Percentiles rank a stretch among this genome's conserved stretches.
Evolutionary conservation across 2,797 vertebrate genomes (phyloP).

Genomic region (Mormyrops attenuatus): DNA sequence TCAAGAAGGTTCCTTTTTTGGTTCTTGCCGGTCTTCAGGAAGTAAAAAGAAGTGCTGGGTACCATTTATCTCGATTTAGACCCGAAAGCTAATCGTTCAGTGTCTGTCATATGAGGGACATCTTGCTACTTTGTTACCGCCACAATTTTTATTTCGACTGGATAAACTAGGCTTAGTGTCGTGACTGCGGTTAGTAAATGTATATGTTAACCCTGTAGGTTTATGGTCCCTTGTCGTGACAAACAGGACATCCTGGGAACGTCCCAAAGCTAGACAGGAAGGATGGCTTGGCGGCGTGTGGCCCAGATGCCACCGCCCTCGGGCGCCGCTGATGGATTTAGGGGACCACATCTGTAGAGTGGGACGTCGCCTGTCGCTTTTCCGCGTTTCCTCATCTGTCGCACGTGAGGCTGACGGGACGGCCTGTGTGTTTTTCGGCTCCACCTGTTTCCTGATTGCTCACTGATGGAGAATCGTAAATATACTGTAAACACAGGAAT

Average conservation of each 20-base stretch:
- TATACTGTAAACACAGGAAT: neutral
- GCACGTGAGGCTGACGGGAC: neutral
- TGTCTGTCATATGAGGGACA: neutral
- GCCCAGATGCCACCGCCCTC: slow-evolving; percentile 22
- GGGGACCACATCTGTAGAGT: slow-evolving; percentile 43
- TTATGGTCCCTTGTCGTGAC: slow-evolving; percentile 26
- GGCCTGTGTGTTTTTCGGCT: slow-evolving; percentile 41
- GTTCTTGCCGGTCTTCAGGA: neutral
- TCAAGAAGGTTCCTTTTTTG: neutral
- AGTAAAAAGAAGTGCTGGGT: neutral
- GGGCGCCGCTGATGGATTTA: slow-evolving; percentile 49
- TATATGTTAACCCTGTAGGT: neutral
- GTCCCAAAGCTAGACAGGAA: slow-evolving; percentile 41
- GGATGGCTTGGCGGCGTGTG: slow-evolving; percentile 2
- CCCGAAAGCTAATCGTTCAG: neutral
- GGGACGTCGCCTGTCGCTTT: slow-evolving; percentile 29
- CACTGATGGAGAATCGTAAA: slow-evolving; percentile 17
- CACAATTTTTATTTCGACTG: neutral
- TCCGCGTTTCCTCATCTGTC: slow-evolving; percentile 41
- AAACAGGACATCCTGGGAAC: slow-evolving; percentile 47
- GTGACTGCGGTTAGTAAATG: neutral
- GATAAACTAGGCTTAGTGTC: neutral
- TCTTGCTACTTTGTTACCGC: neutral
- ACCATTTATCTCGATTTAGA: neutral
- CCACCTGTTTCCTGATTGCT: slow-evolving; percentile 56